Evolutionary conservation across 2,888 invertebrate species (phyloP), one percentile per base, ranked within the genome.

Genomic region (Fragum whitleyi): DNA sequence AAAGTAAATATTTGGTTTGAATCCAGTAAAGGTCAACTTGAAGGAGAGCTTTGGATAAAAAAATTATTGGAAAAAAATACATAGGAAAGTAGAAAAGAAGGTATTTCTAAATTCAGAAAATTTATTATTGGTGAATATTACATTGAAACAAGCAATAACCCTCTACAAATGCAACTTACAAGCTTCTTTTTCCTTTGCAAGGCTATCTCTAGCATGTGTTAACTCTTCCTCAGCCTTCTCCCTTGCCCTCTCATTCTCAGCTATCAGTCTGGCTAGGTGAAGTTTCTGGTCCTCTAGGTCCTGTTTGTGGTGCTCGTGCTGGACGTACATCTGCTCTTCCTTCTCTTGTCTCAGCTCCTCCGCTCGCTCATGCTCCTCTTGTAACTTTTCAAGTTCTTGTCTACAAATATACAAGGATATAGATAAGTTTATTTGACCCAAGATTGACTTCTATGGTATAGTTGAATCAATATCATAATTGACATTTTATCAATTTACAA

Each of bases 261-360:
- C 90, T 7, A 86, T 80, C 21, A 88, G 83, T n/a, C 78, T 68
- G 11, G 77, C 71, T 39, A 92, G 84, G 16, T 83, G 85, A 6
- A 77, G 83, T 76, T 82, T 88, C 83, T 92, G 89, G 32, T 89
- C 88, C 62, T 91, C 89, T 14, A 47, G 47, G 47, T 47, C 47
- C 47, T 47, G 47, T 47, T 47, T 47, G 47, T 47, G 47, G 42
- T 83, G 73, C 62, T 90, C 89, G 70, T 92, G 91, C 57, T 85
- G 71, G 16, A 74, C 39, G 78, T 86, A 91, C 81, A 92, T 83
- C 55, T 87, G 79, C 62, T 92, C 91, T 71, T 92, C 91, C 70
- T 87, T 81, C 59, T 87, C 87, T 23, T 87, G 86, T 29, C 88
- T 78, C 29, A 77, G 65, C 51, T 91, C 90, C 70, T 91, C 91